phyloP scores from a whole-genome alignment of 2,888 invertebrate species.

The Cyaniris semiargus region DNA sequence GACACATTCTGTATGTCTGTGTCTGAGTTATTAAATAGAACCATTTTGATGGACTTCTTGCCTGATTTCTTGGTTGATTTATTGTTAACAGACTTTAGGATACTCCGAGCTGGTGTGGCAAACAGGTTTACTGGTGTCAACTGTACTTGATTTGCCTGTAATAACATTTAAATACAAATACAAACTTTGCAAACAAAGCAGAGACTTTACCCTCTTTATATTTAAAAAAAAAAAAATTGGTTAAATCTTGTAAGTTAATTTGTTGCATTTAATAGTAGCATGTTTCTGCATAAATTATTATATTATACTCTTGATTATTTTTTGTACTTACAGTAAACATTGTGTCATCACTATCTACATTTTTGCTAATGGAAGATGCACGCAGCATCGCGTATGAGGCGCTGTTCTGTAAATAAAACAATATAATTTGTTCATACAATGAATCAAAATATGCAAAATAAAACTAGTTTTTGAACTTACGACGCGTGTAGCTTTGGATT shows the following conservation, averaged over 20 bases:
- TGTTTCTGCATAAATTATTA: background rate
- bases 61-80: conserved; percentile 46
- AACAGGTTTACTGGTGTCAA: conserved; percentile 51
- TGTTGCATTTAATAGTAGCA: background rate
- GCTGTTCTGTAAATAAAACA: conserved; percentile 50
- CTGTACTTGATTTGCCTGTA: conserved; percentile 50
- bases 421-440: conserved; percentile 1
- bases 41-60: conserved; percentile 63
- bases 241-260: background rate
- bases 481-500: too few species aligned
- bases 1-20: conserved; percentile 39
- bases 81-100: conserved; percentile 55
- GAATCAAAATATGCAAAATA: background rate
- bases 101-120: conserved; percentile 67
- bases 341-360: conserved; percentile 55
- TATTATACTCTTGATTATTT: background rate
- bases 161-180: background rate
- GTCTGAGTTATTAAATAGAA: conserved; percentile 58
- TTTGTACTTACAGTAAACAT: conserved; percentile 51
- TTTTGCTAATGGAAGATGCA: conserved; percentile 60
- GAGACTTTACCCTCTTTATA: too few species aligned
- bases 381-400: conserved; percentile 68
- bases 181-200: background rate
- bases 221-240: too few species aligned
- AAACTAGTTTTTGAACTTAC: background rate